A percentile compares a stretch with the other conserved stretches of the same genome.
phyloP scores from a whole-genome alignment of 2,797 vertebrate genomes.

The Xiphophorus birchmanni region DNA sequence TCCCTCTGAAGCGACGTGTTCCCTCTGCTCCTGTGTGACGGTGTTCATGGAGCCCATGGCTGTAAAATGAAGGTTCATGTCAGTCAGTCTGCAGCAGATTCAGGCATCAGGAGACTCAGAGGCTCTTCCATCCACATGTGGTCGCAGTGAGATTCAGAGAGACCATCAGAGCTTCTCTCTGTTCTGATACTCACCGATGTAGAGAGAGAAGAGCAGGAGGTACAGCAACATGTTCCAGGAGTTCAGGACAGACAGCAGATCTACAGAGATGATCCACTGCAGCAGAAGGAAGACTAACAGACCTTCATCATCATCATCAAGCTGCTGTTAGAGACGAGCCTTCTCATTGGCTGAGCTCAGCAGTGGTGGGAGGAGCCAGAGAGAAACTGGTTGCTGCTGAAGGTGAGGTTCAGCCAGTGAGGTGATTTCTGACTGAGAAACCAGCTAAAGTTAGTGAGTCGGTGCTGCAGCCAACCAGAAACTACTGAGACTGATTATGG shows the following conservation, averaged over 20 bases:
- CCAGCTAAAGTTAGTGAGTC: too few species aligned
- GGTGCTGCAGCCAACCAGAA: too few species aligned
- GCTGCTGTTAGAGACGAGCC: not conserved
- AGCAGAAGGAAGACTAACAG: conserved; percentile 12
- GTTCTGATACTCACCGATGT: conserved; percentile 3
- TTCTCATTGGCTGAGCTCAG: conserved; percentile 1
- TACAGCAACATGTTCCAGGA: not conserved
- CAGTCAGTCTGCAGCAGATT: conserved; percentile 23
- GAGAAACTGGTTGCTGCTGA: not conserved
- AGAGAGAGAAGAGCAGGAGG: conserved; percentile 10
- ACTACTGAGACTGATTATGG: too few species aligned
- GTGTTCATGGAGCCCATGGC: conserved; percentile 28
- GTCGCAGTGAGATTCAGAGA: not conserved
- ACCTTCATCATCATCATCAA: conserved; percentile 2
- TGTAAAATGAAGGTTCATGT: conserved; percentile 29
- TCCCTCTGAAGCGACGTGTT: conserved; percentile 29
- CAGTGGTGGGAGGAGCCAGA: conserved; percentile 4
- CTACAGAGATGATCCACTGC: not conserved
- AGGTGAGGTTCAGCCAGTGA: not conserved
- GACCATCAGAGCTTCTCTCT: not conserved
- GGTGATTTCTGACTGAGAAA: not conserved
- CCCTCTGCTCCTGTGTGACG: conserved; percentile 12
- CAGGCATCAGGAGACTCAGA: conserved; percentile 5
- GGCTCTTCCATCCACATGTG: not conserved
- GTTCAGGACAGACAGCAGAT: not conserved